phyloP scores from a whole-genome alignment of 2,113 vertebrate species.

The Taurulus bubalis region DNA sequence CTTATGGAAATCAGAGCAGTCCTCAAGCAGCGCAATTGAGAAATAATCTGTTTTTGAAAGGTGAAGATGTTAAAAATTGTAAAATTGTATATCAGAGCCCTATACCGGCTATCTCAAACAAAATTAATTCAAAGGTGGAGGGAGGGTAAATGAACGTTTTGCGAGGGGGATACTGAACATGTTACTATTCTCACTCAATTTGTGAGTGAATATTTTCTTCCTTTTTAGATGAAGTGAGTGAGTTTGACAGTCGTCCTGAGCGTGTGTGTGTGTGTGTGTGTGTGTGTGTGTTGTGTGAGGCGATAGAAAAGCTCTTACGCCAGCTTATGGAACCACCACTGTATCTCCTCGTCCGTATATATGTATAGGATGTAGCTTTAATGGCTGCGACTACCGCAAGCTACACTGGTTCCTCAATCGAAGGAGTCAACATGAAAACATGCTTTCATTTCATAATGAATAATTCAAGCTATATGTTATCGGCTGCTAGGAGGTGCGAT shows the following conservation, averaged over 20 bases:
- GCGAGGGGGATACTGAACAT: background rate
- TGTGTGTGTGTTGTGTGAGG: background rate
- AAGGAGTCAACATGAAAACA: constrained; percentile 57
- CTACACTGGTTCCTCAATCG: constrained; percentile 39
- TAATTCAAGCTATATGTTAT: constrained; percentile 62
- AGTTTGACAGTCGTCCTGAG: constrained; percentile 36
- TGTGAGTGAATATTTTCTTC: constrained; percentile 41
- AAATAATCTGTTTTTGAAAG: constrained; percentile 15
- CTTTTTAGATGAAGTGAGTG: constrained; percentile 28
- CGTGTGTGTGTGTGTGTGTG: background rate
- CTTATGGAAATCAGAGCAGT: constrained; percentile 45
- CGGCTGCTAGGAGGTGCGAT: constrained; percentile 44
- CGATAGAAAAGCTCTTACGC: background rate
- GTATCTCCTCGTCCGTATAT: constrained; percentile 3
- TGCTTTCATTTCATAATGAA: constrained; percentile 48
- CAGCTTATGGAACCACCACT: constrained; percentile 5
- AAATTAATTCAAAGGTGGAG: constrained; percentile 28
- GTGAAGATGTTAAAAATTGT: constrained; percentile 33
- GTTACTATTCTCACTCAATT: constrained; percentile 44
- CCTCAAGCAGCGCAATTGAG: constrained; percentile 32
- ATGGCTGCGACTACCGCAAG: constrained; percentile 14
- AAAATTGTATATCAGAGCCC: constrained; percentile 17
- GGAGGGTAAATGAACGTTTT: constrained; percentile 25
- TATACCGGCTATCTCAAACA: constrained; percentile 5
- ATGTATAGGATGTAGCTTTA: constrained; percentile 17